Evolutionary conservation across 2,113 vertebrate genomes (phyloP), one percentile per base, ranked within the genome.

Genomic region (Strix uralensis): DNA sequence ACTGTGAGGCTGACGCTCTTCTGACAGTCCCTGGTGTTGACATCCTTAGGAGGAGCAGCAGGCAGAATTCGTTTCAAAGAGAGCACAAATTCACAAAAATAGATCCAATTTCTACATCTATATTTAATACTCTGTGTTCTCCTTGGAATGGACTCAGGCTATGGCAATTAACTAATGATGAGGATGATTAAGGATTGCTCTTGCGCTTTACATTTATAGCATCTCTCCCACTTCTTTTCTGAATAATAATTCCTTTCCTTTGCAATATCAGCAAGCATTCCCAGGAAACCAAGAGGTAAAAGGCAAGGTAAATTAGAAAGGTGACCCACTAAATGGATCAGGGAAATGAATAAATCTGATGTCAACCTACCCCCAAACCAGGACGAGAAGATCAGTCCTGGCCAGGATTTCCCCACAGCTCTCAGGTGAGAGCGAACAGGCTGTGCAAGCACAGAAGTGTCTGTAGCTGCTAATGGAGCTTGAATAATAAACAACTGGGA

Each of bases 111-210:
- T 54, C 93, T 95, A 32, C 58, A 16, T 49, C 94, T 95, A 93
- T 95, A 92, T 96, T 97, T 95, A 96, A 54, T 92, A 66, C 58
- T 20, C 91, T 90, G 26, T 59, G 96, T 82, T 95, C 94, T 92
- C 90, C 81, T 77, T 78, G 84, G 94, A 57, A 72, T 4, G 94
- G 95, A 27, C 93, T 89, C 57, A 4, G 80, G 74, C 90, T 95
- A 65, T 10, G 6, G 93, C 96, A 94, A 91, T 97, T 96, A 92
- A 4, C 90, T 81, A 85, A 96, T 96, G 95, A 95, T 40, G 93
- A 36, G 70, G 84, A 87, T 97, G 91, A 97, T 97, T 94, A 96
- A 95, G 93, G 94, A 69, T 91, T 52, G 72, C 84, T 96, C 95
- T 90, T 27, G 63, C 1, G 7, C 80, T 92, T 36, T 32, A 88